A percentile compares a stretch with the other conserved stretches of the same genome.
Evolutionary conservation across 1,140 invertebrate genomes (phyloP).

Genomic region (Drosophila rufa): DNA sequence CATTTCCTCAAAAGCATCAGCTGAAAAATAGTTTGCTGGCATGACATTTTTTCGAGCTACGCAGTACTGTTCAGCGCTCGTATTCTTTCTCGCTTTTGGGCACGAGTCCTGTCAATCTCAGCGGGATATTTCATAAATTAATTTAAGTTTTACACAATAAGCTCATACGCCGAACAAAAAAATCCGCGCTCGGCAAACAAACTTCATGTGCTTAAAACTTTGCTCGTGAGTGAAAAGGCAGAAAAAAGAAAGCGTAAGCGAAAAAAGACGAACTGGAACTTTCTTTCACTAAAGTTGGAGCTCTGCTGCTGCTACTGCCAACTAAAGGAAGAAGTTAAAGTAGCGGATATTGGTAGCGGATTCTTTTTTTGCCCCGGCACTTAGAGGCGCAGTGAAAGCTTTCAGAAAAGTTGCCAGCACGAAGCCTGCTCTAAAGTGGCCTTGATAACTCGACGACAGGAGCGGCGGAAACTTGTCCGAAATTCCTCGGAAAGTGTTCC

Average conservation of each 20-base stretch:
- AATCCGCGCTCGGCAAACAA: conserved; percentile 43
- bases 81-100: conserved; percentile 5
- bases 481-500: conserved; percentile 18
- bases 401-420: conserved; percentile 17
- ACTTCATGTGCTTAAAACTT: conserved; percentile 80
- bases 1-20: background rate
- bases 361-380: conserved; percentile 45
- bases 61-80: background rate
- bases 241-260: conserved; percentile 14
- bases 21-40: conserved; percentile 1
- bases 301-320: conserved; percentile 21
- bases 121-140: conserved; percentile 73
- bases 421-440: conserved; percentile 38
- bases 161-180: conserved; percentile 41
- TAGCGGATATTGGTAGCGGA: conserved; percentile 67
- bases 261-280: conserved; percentile 54
- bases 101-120: conserved; percentile 58
- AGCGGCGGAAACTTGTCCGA: conserved; percentile 35
- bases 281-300: conserved; percentile 61
- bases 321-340: conserved; percentile 65
- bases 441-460: conserved; percentile 15
- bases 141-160: conserved; percentile 78
- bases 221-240: conserved; percentile 58
- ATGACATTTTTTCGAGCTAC: background rate
- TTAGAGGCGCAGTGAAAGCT: conserved; percentile 49